Base-by-base conservation (phyloP, 2,888 invertebrate species). In the Acanthoscelides obtectus region DNA sequence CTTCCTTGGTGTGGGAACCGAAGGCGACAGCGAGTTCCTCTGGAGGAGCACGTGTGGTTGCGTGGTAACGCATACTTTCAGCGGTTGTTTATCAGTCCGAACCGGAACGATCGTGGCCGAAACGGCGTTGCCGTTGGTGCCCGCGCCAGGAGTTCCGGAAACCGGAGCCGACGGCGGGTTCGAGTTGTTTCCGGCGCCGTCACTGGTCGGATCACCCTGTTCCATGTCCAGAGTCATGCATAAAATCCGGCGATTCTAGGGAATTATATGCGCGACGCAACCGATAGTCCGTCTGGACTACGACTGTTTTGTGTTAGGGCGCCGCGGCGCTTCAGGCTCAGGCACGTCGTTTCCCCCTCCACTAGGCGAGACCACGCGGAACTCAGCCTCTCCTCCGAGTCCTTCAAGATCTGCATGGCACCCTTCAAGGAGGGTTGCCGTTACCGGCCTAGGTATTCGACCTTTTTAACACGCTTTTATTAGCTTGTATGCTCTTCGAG, bases 1-100 rank as follows among this genome's bases (percentile, higher is more conserved):
- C 86, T 89, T 90, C 85, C 88, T 87, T 83, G 88, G 88, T 77
- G 88, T 87, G 76, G 88, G 88, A 66, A 84, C 84, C 68, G 84
- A 83, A 66, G 84, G 84, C 67, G 84, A 83, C 75, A 87, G 85
- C 75, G 87, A 86, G 79, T 86, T 86, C 75, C 86, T 84, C 81
- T 87, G 86, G 67, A 80, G 80, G 69, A 74, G 71, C 25, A 75
- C 70, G 66, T 76, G 75, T 12, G 45, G 45, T 12, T 45, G 45
- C 45, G 45, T 45, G 70, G 75, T 71, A 22, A 70, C 72, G 45
- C 45, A 45, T 45, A 45, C 45, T 45, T 45, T 45, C 45, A 45
- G 78, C 70, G 65, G 74, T 70, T 45, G 45, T 45, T 45, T 45
- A 1, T 45, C 45, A 12, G 5, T 45, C 45, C 45, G 45, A 17